Evolutionary conservation across 2,888 invertebrate genomes (phyloP).

Genomic region (Leptura quadrifasciata): DNA sequence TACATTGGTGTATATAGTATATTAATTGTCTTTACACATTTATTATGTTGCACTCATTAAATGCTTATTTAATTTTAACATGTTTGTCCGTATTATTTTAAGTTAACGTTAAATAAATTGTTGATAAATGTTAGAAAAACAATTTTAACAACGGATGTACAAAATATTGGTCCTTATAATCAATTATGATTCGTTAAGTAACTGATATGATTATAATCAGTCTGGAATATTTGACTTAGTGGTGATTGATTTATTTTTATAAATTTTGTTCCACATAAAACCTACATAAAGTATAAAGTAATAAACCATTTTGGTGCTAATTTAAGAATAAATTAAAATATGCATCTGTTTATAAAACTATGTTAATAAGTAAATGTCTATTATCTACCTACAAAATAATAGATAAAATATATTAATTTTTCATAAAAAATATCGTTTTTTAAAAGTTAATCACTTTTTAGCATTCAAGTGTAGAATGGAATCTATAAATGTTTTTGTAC

Average conservation of each 20-base stretch:
- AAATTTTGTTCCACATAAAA: too few relatives aligned
- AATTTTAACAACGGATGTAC: conserved; percentile 54
- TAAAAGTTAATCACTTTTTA: neutral
- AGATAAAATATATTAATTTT: neutral
- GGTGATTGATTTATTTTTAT: neutral
- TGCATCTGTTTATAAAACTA: too few relatives aligned
- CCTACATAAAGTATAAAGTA: too few relatives aligned
- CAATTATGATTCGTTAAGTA: conserved; percentile 52
- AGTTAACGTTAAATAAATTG: conserved; percentile 26
- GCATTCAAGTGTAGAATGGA: neutral
- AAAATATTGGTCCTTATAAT: conserved; percentile 60
- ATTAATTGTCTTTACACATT: conserved; percentile 17
- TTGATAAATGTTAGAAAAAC: conserved; percentile 26
- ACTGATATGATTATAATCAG: conserved; percentile 53
- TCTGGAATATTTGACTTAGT: conserved; percentile 28
- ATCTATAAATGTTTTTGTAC: neutral
- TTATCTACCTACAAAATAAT: too few relatives aligned
- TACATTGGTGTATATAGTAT: conserved; percentile 61
- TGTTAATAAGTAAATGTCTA: too few relatives aligned
- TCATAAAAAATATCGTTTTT: neutral
- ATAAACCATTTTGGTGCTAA: too few relatives aligned
- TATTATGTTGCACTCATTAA: conserved; percentile 49
- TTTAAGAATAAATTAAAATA: too few relatives aligned
- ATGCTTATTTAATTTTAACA: conserved; percentile 27
- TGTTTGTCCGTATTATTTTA: neutral